Base-by-base conservation (phyloP, 2,888 invertebrate species). In the Gastracanthus pulcherrimus region DNA sequence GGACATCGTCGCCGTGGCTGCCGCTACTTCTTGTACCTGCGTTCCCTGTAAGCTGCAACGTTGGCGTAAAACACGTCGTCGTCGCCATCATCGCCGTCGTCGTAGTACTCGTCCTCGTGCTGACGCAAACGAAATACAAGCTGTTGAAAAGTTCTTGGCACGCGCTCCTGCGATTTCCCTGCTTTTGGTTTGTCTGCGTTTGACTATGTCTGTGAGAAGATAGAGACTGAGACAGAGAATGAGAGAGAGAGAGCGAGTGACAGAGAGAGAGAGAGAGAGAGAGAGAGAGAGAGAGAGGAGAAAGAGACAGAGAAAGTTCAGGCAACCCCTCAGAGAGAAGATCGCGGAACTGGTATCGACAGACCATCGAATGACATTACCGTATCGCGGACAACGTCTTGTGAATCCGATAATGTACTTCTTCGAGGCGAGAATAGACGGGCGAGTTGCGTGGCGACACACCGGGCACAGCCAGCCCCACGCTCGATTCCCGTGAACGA, bases 81-180 rank as follows among this genome's bases (percentile, higher is more conserved):
- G 60, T 34, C 9, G 34, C n/a, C n/a, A n/a, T n/a, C n/a, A n/a
- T n/a, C n/a, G n/a, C n/a, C 62, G 23, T 16, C 34, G 62, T 23
- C 62, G 5, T 9, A 5, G 51, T n/a, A 51, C 23, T 55, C 26
- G 23, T 55, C 55, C 55, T 55, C 55, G 13, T 67, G 81, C 83
- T 84, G 84, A 86, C 84, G 78, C 64, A 82, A 85, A 85, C 84
- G 84, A 86, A 86, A 86, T 85, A 85, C 84, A 82, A 84, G 70
- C 38, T 38, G 60, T 31, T 38, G 38, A 13, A 38, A 36, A 58
- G 80, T 82, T 82, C 83, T 83, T 82, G 86, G 82, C 84, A 82
- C 82, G 81, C 80, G 26, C 66, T 36, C 81, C 80, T 81, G 79
- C 72, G 80, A 82, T 82, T 83, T 75, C 19, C 34, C 72, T 23